Evolutionary conservation across 2,113 vertebrate genomes (phyloP), one percentile per base, ranked within the genome.

Genomic region (Dermatemys mawii): DNA sequence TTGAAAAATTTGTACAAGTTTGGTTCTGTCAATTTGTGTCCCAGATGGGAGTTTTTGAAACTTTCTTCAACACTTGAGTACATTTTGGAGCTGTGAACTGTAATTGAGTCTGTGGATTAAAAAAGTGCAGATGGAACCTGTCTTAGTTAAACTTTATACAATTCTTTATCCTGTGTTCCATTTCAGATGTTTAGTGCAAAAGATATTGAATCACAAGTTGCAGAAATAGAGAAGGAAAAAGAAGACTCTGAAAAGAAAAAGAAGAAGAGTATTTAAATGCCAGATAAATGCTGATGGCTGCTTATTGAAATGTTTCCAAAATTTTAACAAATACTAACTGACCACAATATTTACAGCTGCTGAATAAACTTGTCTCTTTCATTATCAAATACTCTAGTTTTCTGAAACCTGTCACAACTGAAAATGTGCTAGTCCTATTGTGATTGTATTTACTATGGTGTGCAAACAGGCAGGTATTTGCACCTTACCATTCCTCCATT

Each of bases 211-310:
- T 98, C 97, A 41, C 92, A 98, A 81, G 97, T 98, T 95, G 96
- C 96, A 93, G 98, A 99, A 96, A 98, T 95, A 95, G 98, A 98
- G 95, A 98, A 98, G 63, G 97, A 98, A 82, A 98, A 98, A 87
- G 98, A 99, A 87, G 94, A 98, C 95, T 98, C 98, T 93, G 97
- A 97, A 81, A 98, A 98, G 94, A 99, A 98, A 97, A 98, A 98
- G 94, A 99, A 99, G 95, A 98, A 99, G 89, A 80, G 50, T 51
- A 49, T 55, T 12, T 80, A 92, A 93, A 80, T 84, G 2, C 22
- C 46, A 79, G 32, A 76, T 76, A 21, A 96, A 26, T 60, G 57
- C 32, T n/a, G 11, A 75, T 11, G 49, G 26, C 22, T 75, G 55
- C 21, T 67, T 93, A 16, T 24, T 70, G 54, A 54, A 84, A 49